phyloP scores from a whole-genome alignment of 2,797 vertebrate species.

The Crenuchus spilurus region DNA sequence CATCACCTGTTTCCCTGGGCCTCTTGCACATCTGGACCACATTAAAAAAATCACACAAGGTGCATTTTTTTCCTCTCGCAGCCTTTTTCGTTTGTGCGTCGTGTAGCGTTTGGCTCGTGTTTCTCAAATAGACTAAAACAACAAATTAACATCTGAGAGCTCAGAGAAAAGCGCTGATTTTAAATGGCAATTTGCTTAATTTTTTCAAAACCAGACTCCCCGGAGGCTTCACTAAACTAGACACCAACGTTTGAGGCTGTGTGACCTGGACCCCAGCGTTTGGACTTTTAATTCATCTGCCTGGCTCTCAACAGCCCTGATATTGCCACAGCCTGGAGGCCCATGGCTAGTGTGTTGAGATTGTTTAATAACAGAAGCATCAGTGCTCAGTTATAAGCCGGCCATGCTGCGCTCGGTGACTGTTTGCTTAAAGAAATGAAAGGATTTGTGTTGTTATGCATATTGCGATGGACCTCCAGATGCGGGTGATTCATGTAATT shows the following conservation, averaged over 20 bases:
- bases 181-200: conserved; percentile 67
- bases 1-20: conserved; percentile 93
- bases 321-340: conserved; percentile 44
- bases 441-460: not conserved
- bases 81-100: conserved; percentile 48
- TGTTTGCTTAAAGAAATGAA: not conserved
- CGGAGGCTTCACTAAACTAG: conserved; percentile 60
- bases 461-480: not conserved
- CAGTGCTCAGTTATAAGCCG: not conserved
- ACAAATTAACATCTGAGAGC: conserved; percentile 75
- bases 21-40: conserved; percentile 87
- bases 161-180: conserved; percentile 59
- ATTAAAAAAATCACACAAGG: conserved; percentile 90
- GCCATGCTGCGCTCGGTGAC: not conserved
- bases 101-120: conserved; percentile 80
- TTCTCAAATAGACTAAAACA: conserved; percentile 85
- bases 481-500: conserved; percentile 9
- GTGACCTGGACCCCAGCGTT: conserved; percentile 61
- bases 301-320: conserved; percentile 34
- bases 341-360: conserved; percentile 9
- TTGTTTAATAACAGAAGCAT: not conserved
- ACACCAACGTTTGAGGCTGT: conserved; percentile 50
- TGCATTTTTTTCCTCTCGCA: conserved; percentile 82
- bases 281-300: conserved; percentile 47
- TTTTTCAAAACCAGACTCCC: conserved; percentile 67